Evolutionary conservation across 2,888 invertebrate genomes (phyloP).

Genomic region (Athalia rosae): DNA sequence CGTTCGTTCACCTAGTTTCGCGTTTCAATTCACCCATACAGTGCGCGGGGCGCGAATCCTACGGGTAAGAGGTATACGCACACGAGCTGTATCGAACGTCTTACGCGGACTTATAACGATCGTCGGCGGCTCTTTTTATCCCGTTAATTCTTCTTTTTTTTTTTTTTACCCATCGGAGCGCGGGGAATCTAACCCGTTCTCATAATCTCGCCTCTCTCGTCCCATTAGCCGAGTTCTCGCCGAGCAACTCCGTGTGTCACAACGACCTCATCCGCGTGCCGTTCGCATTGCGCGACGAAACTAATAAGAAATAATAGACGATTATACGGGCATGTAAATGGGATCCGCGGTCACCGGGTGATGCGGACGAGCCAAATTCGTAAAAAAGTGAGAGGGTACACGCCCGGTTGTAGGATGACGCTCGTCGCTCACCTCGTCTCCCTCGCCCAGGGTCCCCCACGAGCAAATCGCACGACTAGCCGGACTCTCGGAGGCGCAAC

Average conservation of each 20-base stretch:
- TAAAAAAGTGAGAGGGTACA: background rate
- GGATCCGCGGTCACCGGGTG: background rate
- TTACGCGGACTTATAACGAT: too few relatives aligned
- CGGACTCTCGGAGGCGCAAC: constrained; percentile 91
- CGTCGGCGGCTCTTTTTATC: background rate
- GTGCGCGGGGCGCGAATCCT: too few relatives aligned
- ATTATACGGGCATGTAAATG: too few relatives aligned
- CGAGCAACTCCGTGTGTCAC: background rate
- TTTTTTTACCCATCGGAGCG: background rate
- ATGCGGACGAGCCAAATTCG: constrained; percentile 15
- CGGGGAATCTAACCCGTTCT: constrained; percentile 19
- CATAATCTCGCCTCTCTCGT: background rate
- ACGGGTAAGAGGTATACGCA: background rate
- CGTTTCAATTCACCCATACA: background rate
- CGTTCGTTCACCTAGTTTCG: constrained; percentile 25
- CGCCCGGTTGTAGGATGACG: too few relatives aligned
- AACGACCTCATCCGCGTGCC: too few relatives aligned
- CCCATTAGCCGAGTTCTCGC: constrained; percentile 33
- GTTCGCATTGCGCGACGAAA: background rate
- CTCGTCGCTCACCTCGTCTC: constrained; percentile 81
- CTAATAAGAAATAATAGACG: background rate
- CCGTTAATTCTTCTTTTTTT: constrained; percentile 1
- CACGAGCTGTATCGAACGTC: too few relatives aligned
- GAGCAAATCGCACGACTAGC: constrained; percentile 88
- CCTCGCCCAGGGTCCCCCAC: constrained; percentile 89